Evolutionary conservation across 2,888 invertebrate species (phyloP).

Genomic region (Conops quadrifasciatus): DNA sequence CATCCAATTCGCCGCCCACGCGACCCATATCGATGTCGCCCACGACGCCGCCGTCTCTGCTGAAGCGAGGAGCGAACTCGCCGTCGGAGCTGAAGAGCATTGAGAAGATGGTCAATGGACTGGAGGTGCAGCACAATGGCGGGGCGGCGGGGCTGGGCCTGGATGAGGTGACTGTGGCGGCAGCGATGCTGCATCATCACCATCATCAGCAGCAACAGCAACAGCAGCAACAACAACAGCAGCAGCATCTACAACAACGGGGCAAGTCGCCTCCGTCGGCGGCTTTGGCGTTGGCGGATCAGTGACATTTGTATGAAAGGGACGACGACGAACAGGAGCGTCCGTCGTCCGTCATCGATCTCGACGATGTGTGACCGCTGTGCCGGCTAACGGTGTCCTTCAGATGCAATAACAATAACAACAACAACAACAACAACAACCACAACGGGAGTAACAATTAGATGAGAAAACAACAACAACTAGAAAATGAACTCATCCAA

Average conservation of each 20-base stretch:
- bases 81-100: slow-evolving; percentile 89
- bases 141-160: slow-evolving; percentile 42
- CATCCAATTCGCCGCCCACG: slow-evolving; percentile 64
- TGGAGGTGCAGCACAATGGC: slow-evolving; percentile 81
- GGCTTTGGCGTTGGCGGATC: slow-evolving; percentile 55
- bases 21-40: slow-evolving; percentile 67
- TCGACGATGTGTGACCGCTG: slow-evolving; percentile 65
- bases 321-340: slow-evolving; percentile 57
- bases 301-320: slow-evolving; percentile 65
- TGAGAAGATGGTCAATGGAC: slow-evolving; percentile 96
- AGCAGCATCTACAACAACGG: slow-evolving; percentile 34
- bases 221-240: slow-evolving; percentile 43
- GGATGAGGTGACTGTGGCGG: slow-evolving; percentile 41
- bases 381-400: slow-evolving; percentile 35
- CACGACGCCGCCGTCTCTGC: slow-evolving; percentile 65
- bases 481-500: slow-evolving; percentile 26
- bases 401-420: slow-evolving; percentile 39
- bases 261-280: slow-evolving; percentile 45
- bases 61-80: slow-evolving; percentile 60
- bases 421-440: slow-evolving; percentile 32
- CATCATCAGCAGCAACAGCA: slow-evolving; percentile 45
- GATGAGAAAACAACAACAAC: slow-evolving; percentile 29
- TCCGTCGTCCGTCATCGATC: slow-evolving; percentile 64
- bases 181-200: slow-evolving; percentile 49
- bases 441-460: slow-evolving; percentile 35